These are phyloP conservation scores for Acanthosoma haemorrhoidale DNA, from an alignment of 2,888 invertebrate genomes.

Conservation along the genomic window DNA sequence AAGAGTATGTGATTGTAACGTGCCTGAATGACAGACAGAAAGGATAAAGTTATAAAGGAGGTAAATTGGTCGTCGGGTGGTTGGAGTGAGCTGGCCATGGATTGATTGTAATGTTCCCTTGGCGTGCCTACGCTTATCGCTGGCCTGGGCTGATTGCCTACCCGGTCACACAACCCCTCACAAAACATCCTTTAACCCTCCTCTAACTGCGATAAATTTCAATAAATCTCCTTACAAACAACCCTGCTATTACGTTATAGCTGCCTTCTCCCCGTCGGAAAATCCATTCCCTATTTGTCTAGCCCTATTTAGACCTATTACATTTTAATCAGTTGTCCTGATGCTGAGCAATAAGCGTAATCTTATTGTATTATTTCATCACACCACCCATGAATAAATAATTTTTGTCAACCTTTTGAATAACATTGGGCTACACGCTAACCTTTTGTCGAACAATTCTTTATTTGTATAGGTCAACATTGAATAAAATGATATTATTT, in stretches of 20 bases:
- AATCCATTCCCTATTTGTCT: background rate
- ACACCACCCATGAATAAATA: no score
- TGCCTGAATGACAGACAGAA: background rate
- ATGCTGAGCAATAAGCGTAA: background rate
- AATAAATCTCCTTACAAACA: conserved; percentile 20
- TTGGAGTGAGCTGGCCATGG: conserved; percentile 24
- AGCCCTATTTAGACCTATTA: background rate
- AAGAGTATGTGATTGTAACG: no score
- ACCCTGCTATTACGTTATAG: conserved; percentile 24
- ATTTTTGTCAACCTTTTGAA: no score
- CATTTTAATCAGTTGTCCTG: background rate
- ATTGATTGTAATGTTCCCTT: conserved; percentile 37
- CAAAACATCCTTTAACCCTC: conserved; percentile 13
- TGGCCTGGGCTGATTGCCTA: conserved; percentile 29
- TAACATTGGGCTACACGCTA: no score
- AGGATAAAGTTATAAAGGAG: conserved; percentile 35
- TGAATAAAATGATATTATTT: no score
- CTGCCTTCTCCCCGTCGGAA: background rate
- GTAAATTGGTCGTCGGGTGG: conserved; percentile 27
- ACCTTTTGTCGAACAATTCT: no score
- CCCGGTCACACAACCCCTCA: conserved; percentile 36
- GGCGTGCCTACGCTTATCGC: conserved; percentile 30
- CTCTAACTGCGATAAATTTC: conserved; percentile 23
- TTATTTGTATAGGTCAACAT: no score
- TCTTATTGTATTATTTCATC: background rate